Conservation (phyloP, 2,113 vertebrate genomes). For the Gymnorhina tibicen region DNA sequence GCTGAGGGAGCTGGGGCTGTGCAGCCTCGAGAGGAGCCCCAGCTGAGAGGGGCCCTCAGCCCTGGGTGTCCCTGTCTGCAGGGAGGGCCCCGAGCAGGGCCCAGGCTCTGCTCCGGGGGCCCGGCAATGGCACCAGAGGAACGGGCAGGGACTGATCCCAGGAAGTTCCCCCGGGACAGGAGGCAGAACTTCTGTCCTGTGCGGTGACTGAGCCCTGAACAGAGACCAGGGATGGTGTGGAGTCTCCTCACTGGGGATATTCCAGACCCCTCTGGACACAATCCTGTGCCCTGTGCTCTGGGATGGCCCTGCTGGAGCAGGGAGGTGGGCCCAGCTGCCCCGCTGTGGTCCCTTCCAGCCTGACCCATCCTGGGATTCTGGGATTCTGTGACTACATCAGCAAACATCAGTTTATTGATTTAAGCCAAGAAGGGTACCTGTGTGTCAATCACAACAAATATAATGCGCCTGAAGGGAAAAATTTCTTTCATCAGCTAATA, state of each 20-base stretch:
- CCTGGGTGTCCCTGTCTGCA: background rate
- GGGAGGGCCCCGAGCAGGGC: background rate
- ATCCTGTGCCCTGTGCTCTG: background rate
- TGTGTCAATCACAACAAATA: background rate
- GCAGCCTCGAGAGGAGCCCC: background rate
- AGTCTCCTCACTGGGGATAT: background rate
- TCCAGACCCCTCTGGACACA: background rate
- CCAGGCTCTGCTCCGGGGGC: background rate
- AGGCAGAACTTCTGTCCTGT: background rate
- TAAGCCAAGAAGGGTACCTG: background rate
- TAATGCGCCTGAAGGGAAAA: background rate
- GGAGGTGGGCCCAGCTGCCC: background rate
- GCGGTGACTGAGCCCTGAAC: background rate
- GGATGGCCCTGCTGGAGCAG: background rate
- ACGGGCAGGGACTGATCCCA: background rate
- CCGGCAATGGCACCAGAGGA: background rate
- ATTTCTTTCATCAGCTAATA: background rate
- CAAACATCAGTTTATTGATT: background rate
- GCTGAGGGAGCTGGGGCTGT: background rate
- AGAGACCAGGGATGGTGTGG: background rate
- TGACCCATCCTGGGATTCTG: background rate
- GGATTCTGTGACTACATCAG: background rate
- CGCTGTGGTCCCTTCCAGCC: background rate
- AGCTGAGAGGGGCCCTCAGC: background rate
- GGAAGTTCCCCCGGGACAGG: background rate